Conservation (phyloP, 2,888 invertebrate species). For the Chorisops tibialis region DNA sequence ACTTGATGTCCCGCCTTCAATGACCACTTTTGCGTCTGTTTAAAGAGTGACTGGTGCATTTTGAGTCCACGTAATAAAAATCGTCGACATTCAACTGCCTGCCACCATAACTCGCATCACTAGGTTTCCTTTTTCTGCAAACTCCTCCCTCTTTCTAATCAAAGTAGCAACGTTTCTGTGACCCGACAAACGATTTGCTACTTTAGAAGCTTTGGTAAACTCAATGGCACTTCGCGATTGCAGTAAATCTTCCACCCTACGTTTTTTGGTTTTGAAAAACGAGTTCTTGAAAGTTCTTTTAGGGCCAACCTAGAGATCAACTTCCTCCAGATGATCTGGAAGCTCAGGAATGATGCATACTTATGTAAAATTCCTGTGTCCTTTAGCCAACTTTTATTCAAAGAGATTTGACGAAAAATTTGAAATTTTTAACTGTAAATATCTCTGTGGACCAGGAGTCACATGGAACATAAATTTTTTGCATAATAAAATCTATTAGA, state of each 20-base stretch:
- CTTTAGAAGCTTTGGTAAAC: neutral
- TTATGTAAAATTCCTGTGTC: too few species aligned
- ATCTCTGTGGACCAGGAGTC: neutral
- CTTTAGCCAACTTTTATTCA: neutral
- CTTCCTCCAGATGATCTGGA: neutral
- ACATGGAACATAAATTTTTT: neutral
- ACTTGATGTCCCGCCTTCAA: neutral
- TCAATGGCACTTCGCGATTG: neutral
- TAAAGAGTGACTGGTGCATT: neutral
- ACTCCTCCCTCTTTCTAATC: neutral
- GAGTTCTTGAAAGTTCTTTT: neutral
- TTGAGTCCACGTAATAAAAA: neutral
- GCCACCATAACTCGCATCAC: neutral
- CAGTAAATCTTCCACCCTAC: neutral
- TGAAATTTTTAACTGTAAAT: too few species aligned
- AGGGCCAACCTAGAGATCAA: neutral
- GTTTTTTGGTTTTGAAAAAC: neutral
- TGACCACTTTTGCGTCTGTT: neutral
- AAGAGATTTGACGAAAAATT: neutral
- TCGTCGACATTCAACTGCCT: neutral
- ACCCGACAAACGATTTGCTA: neutral
- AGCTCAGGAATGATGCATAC: neutral
- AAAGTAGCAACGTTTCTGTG: neutral
- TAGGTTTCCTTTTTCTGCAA: neutral
- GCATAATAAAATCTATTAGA: too few species aligned